phyloP scores from a whole-genome alignment of 2,113 vertebrate species.

The Petaurus breviceps region DNA sequence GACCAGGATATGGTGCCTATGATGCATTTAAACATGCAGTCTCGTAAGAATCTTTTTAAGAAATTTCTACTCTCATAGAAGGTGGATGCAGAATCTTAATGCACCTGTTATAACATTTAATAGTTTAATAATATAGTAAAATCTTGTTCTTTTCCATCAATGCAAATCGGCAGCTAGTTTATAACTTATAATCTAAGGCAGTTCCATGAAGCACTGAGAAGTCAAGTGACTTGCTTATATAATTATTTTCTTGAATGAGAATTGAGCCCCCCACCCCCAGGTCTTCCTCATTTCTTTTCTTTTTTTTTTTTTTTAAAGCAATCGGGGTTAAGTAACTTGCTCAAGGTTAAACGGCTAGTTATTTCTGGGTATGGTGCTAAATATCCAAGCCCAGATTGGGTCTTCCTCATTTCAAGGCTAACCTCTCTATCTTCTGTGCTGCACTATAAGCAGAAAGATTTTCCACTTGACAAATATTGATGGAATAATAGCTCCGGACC shows the following conservation, averaged over 20 bases:
- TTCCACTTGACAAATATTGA: not conserved
- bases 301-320: too few relatives aligned
- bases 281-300: not conserved
- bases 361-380: too few relatives aligned
- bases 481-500: too few relatives aligned
- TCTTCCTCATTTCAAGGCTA: not conserved
- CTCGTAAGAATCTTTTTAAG: slow-evolving; percentile 88
- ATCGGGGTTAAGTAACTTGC: too few relatives aligned
- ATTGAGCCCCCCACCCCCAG: not conserved
- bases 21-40: slow-evolving; percentile 99
- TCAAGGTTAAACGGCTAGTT: too few relatives aligned
- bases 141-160: not conserved
- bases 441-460: not conserved
- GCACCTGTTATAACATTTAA: slow-evolving; percentile 13
- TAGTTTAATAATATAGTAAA: not conserved
- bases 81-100: slow-evolving; percentile 24
- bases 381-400: too few relatives aligned
- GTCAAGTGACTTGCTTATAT: not conserved
- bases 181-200: not conserved
- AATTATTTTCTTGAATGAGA: not conserved
- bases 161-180: not conserved
- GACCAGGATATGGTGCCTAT: slow-evolving; percentile 97
- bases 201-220: not conserved
- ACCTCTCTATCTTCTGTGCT: not conserved
- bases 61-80: not conserved